These are phyloP conservation scores for Triplophysa bombifrons DNA, from an alignment of 2,797 vertebrate species.

Conservation along the genomic window DNA sequence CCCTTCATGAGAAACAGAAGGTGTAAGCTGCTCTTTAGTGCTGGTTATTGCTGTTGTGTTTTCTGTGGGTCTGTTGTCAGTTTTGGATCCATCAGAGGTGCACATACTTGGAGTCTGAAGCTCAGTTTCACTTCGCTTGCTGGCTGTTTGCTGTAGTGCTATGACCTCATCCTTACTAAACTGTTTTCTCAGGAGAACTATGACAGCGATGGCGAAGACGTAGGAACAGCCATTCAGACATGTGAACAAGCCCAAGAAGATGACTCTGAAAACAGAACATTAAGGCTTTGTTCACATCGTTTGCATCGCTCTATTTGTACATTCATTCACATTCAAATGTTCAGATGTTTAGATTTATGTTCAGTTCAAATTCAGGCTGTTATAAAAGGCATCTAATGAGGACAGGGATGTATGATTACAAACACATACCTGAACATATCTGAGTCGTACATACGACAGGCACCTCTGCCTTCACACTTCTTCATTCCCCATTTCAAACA, in stretches of 20 bases:
- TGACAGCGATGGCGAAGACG: constrained; percentile 73
- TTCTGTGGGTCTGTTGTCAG: background rate
- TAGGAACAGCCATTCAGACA: constrained; percentile 73
- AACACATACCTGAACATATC: constrained; percentile 76
- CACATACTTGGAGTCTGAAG: constrained; percentile 42
- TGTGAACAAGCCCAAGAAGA: constrained; percentile 74
- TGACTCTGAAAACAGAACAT: constrained; percentile 63
- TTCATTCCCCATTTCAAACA: constrained; percentile 87
- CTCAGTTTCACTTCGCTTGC: constrained; percentile 56
- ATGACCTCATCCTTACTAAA: constrained; percentile 55
- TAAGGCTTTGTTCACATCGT: background rate
- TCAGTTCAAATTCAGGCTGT: too few species aligned
- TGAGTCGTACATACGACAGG: constrained; percentile 85
- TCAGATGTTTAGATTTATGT: too few species aligned
- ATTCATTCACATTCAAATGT: too few species aligned
- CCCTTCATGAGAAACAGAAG: background rate
- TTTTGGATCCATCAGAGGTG: background rate
- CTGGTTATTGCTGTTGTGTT: background rate
- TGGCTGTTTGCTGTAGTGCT: background rate
- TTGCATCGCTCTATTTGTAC: background rate
- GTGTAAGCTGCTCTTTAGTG: constrained; percentile 17
- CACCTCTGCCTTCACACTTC: constrained; percentile 81
- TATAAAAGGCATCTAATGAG: background rate
- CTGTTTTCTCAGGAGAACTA: constrained; percentile 73
- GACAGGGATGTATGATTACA: background rate